Base-by-base conservation (phyloP, 1,140 invertebrate genomes). In the Aplysia californica region DNA sequence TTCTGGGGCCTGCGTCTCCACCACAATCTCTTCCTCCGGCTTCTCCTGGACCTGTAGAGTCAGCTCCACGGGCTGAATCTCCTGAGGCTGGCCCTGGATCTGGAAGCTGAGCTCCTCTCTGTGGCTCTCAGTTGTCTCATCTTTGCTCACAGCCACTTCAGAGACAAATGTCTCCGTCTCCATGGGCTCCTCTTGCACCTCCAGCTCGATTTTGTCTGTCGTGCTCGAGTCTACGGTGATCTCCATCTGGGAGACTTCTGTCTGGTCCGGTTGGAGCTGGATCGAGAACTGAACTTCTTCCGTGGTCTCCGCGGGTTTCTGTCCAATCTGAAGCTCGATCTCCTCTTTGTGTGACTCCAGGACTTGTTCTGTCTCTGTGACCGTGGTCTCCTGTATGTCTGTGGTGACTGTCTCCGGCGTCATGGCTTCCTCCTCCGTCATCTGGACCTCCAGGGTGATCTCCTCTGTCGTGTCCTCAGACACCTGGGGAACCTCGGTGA, bases 271-370 rank as follows among this genome's bases (percentile, higher is more conserved):
- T 29, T 77, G 65, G 38, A 86, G 39, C 39, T 85, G 80, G 50
- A 85, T 41, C 35, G 80, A 80, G 58, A 86, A 83, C 59, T 83
- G 80, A 69, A 81, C 79, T 77, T 83, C 80, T 77, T 87, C 85
- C 41, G 65, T 36, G 36, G 80, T 73, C 68, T 86, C 82, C 65
- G 67, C 33, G 33, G 79, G 78, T 76, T 81, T 73, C n/a, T 79
- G 80, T 71, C 77, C 65, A 64, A 86, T 80, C 26, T 82, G 68
- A 41, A 87, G 44, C 29, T 80, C 80, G 68, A 86, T 75, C 69
- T 87, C 83, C 61, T 87, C 84, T 55, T 80, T 87, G 38, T 81
- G 80, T 15, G 73, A 82, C 23, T 85, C 83, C 44, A 78, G 50
- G 41, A 76, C 77, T 35, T 82, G 77, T 39, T 81, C 81, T n/a